Percentiles rank a stretch among this genome's conserved stretches.
phyloP scores from a whole-genome alignment of 2,797 vertebrate species.

The Anabas testudineus region DNA sequence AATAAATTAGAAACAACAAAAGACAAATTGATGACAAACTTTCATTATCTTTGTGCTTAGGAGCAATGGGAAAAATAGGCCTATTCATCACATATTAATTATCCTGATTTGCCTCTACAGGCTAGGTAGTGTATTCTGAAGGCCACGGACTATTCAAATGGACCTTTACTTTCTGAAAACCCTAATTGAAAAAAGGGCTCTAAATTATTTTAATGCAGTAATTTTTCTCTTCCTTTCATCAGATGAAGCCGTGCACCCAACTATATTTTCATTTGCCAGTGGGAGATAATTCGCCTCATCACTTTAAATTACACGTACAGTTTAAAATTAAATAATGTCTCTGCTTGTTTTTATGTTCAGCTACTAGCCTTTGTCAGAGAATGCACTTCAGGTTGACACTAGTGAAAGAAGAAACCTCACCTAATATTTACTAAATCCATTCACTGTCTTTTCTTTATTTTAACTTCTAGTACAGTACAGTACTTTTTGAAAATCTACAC shows the following conservation, averaged over 20 bases:
- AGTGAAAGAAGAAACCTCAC: constrained; percentile 26
- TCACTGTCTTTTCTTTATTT: constrained; percentile 15
- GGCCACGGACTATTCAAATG: constrained; percentile 57
- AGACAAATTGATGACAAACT: constrained; percentile 52
- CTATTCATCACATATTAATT: constrained; percentile 73
- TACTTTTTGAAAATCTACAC: neutral
- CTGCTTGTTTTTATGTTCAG: constrained; percentile 58
- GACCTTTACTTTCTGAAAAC: constrained; percentile 59
- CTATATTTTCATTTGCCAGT: constrained; percentile 74
- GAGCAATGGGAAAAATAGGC: constrained; percentile 45
- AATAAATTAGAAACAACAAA: constrained; percentile 32
- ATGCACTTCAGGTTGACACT: constrained; percentile 40
- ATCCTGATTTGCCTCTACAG: constrained; percentile 53
- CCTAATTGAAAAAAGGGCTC: constrained; percentile 64
- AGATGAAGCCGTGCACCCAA: constrained; percentile 53
- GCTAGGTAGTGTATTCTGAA: constrained; percentile 48
- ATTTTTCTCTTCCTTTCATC: constrained; percentile 72
- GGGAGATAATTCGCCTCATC: constrained; percentile 69
- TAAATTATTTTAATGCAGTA: constrained; percentile 77
- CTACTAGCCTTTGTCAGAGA: constrained; percentile 39
- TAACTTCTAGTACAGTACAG: neutral
- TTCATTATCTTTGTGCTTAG: constrained; percentile 45
- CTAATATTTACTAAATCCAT: constrained; percentile 13
- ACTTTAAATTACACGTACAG: constrained; percentile 69
- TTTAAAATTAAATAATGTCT: constrained; percentile 72